A percentile compares a stretch with the other conserved stretches of the same genome.
Conservation (phyloP, 2,797 vertebrate genomes). For the Enteromius unitaeniatus region DNA sequence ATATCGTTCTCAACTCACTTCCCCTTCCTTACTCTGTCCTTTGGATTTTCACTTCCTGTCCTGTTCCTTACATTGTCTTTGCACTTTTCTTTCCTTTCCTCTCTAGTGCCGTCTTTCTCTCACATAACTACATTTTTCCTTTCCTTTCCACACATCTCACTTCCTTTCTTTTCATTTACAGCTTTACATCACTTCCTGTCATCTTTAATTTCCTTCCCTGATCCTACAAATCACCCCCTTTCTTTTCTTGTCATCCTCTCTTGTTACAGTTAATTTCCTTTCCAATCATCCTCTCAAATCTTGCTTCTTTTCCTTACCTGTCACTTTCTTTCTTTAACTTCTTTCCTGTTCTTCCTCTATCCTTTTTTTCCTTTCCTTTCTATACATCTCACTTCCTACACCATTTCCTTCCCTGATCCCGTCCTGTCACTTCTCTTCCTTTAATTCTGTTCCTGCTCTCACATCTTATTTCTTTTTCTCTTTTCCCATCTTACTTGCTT, state of each 20-base stretch:
- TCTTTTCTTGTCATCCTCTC: neutral
- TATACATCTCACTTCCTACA: neutral
- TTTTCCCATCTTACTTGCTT: neutral
- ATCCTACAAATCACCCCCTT: neutral
- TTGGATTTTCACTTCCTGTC: neutral
- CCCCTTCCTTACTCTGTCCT: neutral
- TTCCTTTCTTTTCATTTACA: neutral
- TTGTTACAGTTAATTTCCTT: neutral
- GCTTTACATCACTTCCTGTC: neutral
- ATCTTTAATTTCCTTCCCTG: neutral
- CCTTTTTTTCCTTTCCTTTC: neutral
- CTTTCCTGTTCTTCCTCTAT: neutral
- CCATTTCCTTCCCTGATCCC: neutral
- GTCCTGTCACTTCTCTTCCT: neutral
- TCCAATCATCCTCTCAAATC: neutral
- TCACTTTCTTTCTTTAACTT: neutral
- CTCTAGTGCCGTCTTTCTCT: neutral
- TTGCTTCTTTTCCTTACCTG: neutral
- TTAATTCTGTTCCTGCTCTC: no score
- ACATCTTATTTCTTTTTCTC: neutral
- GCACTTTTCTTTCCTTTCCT: neutral
- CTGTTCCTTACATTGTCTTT: neutral
- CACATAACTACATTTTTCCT: neutral
- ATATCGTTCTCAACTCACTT: neutral
- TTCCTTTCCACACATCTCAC: constrained; percentile 23